Evolutionary conservation across 2,113 vertebrate genomes (phyloP).

Genomic region (Setophaga coronata): DNA sequence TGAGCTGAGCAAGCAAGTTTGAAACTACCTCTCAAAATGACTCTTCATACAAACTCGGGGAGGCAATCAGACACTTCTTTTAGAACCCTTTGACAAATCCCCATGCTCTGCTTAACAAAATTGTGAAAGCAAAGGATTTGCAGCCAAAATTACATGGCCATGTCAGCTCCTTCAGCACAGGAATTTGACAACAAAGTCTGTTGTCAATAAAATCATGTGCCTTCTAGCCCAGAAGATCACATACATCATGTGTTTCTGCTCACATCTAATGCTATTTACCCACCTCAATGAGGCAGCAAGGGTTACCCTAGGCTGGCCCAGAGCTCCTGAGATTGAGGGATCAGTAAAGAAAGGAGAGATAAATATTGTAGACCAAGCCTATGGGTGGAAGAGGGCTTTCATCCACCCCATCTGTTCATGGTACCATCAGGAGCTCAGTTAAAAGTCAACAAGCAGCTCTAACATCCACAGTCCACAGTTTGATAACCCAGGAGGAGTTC

Average conservation of each 20-base stretch:
- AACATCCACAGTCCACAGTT: not conserved
- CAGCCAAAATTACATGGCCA: not conserved
- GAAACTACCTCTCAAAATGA: constrained; percentile 2
- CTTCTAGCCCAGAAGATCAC: not conserved
- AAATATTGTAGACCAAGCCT: not conserved
- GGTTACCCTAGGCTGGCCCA: not conserved
- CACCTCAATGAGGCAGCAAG: not conserved
- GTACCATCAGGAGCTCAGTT: not conserved
- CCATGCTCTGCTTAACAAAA: not conserved
- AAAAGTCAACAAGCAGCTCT: not conserved
- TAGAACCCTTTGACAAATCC: constrained; percentile 3
- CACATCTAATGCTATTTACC: not conserved
- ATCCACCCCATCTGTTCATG: not conserved
- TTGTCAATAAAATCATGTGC: not conserved
- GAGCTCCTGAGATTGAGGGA: not conserved
- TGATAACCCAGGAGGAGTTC: not conserved
- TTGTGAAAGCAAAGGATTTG: not conserved
- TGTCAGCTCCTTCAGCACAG: not conserved
- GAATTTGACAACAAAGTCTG: not conserved
- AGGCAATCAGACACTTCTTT: constrained; percentile 24
- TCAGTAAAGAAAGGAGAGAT: not conserved
- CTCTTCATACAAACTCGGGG: not conserved
- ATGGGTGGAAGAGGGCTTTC: not conserved
- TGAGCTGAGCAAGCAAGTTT: constrained; percentile 42
- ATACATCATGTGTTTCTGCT: not conserved